Evolutionary conservation across 2,888 invertebrate species (phyloP).

Genomic region (Phengaris alcon): DNA sequence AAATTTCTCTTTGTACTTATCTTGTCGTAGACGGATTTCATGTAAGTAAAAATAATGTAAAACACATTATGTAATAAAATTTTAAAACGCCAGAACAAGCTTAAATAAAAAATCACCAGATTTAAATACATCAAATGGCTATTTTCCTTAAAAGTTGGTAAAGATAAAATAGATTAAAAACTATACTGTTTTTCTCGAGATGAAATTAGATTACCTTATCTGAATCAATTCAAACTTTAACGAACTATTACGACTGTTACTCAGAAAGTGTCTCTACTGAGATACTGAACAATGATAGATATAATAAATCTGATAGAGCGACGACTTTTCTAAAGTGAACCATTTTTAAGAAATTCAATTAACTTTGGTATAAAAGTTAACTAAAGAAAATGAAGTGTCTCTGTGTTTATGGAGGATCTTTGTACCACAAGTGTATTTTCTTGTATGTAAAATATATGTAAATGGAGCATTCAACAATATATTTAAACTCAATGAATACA

Average conservation of each 20-base stretch:
- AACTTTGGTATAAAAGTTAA: not conserved
- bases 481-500: not conserved
- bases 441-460: not conserved
- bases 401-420: no score
- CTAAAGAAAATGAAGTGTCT: no score
- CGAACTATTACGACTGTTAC: not conserved
- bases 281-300: not conserved
- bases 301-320: not conserved
- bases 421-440: no score
- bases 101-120: no score
- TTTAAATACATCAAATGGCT: no score
- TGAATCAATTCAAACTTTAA: not conserved
- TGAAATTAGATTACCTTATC: not conserved
- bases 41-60: not conserved
- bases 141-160: no score
- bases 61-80: not conserved
- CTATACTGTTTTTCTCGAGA: not conserved
- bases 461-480: not conserved
- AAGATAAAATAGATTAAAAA: not conserved
- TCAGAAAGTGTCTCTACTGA: not conserved
- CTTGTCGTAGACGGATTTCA: not conserved
- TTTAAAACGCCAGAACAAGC: not conserved
- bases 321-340: not conserved
- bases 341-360: not conserved
- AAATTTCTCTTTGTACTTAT: not conserved